These are phyloP conservation scores for Brachyalestes nurse DNA, from an alignment of 2,797 vertebrate genomes.

Conservation along the genomic window DNA sequence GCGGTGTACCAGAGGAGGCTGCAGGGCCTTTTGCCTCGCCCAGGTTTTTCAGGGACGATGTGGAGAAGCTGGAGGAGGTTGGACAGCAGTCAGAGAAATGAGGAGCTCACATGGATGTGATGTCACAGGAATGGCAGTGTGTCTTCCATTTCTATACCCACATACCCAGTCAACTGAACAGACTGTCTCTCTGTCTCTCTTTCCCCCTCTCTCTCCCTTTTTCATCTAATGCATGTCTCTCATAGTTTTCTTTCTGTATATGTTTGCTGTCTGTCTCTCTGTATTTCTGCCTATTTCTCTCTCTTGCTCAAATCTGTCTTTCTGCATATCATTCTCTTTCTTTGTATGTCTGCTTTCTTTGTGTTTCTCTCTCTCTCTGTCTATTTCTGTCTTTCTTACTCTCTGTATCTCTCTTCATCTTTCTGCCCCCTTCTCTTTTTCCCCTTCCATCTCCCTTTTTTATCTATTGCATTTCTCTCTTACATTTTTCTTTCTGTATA, in stretches of 20 bases:
- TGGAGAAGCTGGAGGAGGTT: slow-evolving; percentile 17
- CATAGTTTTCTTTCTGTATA: background rate
- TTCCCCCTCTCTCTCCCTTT: background rate
- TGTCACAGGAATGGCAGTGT: background rate
- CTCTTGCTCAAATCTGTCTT: no score
- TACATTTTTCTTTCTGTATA: background rate
- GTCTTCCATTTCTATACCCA: background rate
- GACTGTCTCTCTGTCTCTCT: background rate
- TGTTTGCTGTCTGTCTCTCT: no score
- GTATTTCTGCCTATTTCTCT: no score
- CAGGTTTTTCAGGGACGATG: slow-evolving; percentile 17
- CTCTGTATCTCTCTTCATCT: no score
- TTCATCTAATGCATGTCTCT: background rate
- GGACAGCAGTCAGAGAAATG: slow-evolving; percentile 25
- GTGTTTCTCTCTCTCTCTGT: no score
- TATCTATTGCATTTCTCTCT: no score
- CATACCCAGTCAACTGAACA: background rate
- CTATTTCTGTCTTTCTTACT: no score
- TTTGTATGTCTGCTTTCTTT: no score
- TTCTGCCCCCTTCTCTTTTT: background rate
- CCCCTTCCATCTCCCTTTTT: background rate
- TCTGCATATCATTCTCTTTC: no score
- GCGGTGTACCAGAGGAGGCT: slow-evolving; percentile 23
- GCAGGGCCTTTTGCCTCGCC: slow-evolving; percentile 41
- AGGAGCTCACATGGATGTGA: slow-evolving; percentile 27